Percentiles rank a stretch among this genome's conserved stretches.
phyloP scores from a whole-genome alignment of 2,888 invertebrate genomes.

The Busseola fusca region DNA sequence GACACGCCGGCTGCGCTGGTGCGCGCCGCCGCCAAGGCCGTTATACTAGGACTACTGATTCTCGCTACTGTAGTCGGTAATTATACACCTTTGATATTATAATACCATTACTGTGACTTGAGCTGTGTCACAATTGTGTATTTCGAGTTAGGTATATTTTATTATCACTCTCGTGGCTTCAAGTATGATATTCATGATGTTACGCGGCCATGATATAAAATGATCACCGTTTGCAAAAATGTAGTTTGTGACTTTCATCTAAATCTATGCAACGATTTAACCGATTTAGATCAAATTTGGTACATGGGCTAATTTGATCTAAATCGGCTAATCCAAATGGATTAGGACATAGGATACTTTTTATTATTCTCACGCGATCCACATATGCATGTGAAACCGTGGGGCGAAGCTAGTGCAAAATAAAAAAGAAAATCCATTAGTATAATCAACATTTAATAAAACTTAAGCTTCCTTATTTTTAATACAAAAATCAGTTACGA shows the following conservation, averaged over 20 bases:
- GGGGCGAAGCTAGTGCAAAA: background rate
- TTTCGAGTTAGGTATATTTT: too few relatives aligned
- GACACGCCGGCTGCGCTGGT: slow-evolving; percentile 88
- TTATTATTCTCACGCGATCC: too few relatives aligned
- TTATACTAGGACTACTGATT: slow-evolving; percentile 89
- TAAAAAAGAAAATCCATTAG: background rate
- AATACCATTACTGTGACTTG: slow-evolving; percentile 12
- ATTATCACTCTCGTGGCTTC: background rate
- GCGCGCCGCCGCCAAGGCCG: slow-evolving; percentile 90
- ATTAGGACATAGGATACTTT: too few relatives aligned
- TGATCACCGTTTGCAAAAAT: background rate
- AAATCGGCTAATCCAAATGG: too few relatives aligned
- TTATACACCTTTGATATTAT: slow-evolving; percentile 47
- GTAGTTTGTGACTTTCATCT: background rate
- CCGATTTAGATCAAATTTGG: background rate
- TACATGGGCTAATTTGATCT: too few relatives aligned
- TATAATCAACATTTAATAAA: background rate
- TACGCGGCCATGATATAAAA: background rate
- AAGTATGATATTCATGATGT: background rate
- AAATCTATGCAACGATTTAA: background rate
- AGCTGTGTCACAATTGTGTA: background rate
- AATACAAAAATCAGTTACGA: background rate
- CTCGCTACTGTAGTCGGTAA: slow-evolving; percentile 90
- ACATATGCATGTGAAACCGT: background rate
- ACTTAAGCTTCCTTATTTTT: background rate